Evolutionary conservation across 2,888 invertebrate genomes (phyloP).

Genomic region (Eretmocerus hayati): DNA sequence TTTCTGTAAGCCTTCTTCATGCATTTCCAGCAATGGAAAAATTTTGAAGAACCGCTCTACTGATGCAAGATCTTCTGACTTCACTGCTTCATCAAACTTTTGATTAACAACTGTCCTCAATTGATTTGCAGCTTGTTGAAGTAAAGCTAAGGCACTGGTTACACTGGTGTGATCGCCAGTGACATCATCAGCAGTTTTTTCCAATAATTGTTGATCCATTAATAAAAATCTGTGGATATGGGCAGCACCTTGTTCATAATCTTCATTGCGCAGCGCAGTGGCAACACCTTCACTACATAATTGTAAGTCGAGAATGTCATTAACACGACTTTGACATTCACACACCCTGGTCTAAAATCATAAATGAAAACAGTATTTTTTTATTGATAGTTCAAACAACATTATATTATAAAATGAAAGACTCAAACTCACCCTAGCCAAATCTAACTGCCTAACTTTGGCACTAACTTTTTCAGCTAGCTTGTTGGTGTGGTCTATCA

Average conservation of each 20-base stretch:
- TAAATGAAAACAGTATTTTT: conserved; percentile 8
- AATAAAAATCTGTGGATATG: conserved; percentile 90
- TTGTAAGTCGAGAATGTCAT: conserved; percentile 90
- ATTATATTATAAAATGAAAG: neutral
- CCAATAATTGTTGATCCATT: conserved; percentile 80
- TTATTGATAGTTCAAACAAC: conserved; percentile 5
- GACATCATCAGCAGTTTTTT: conserved; percentile 71
- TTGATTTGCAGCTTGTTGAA: conserved; percentile 71
- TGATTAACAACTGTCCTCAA: conserved; percentile 63
- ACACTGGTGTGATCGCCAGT: conserved; percentile 63
- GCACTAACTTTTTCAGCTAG: conserved; percentile 91
- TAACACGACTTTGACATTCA: conserved; percentile 88
- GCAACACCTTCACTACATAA: conserved; percentile 97
- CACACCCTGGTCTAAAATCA: conserved; percentile 73
- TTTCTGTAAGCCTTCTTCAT: conserved; percentile 80
- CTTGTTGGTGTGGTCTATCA: conserved; percentile 80
- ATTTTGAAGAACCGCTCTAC: conserved; percentile 95
- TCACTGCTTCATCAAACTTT: conserved; percentile 88
- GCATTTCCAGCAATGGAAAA: conserved; percentile 88
- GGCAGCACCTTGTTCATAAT: conserved; percentile 94
- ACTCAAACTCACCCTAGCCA: conserved; percentile 66
- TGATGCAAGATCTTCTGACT: conserved; percentile 77
- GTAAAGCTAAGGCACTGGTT: conserved; percentile 61
- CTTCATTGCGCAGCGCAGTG: conserved; percentile 85
- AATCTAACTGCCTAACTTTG: conserved; percentile 88